These are phyloP conservation scores for Latrodectus hesperus DNA, from an alignment of 2,888 invertebrate genomes.

Conservation along the genomic window DNA sequence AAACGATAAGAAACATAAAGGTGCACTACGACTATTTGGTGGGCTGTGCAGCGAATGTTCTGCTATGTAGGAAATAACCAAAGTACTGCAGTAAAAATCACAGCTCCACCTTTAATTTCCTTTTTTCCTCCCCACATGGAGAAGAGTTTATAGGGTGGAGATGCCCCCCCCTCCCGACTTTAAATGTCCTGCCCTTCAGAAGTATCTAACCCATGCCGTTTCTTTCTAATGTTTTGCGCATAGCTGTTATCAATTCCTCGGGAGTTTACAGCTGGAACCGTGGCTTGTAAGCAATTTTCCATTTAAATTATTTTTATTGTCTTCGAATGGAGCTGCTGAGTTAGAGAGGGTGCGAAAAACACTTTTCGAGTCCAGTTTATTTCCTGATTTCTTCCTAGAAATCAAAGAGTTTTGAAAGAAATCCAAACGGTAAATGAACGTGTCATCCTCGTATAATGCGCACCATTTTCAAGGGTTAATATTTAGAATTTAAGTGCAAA, in stretches of 20 bases:
- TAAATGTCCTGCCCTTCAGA: not conserved
- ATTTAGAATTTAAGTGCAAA: no score
- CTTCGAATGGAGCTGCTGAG: not conserved
- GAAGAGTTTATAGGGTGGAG: not conserved
- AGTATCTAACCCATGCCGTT: no score
- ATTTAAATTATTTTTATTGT: not conserved
- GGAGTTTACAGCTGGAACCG: not conserved
- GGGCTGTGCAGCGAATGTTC: constrained; percentile 16
- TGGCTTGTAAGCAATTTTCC: not conserved
- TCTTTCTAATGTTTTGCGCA: no score
- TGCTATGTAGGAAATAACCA: constrained; percentile 26
- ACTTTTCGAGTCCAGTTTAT: no score
- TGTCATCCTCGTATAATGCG: no score
- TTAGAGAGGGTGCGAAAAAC: no score
- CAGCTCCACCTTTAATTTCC: not conserved
- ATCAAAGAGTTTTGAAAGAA: no score
- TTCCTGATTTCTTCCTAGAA: no score
- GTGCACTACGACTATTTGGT: constrained; percentile 30
- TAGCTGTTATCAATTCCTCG: not conserved
- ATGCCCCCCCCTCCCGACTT: not conserved
- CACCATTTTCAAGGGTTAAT: no score
- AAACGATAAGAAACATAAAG: constrained; percentile 56
- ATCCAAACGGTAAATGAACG: no score
- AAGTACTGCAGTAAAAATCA: constrained; percentile 13
- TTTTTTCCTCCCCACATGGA: not conserved